Conservation (phyloP, 2,888 invertebrate species). For the Zaprionus bogoriensis region DNA sequence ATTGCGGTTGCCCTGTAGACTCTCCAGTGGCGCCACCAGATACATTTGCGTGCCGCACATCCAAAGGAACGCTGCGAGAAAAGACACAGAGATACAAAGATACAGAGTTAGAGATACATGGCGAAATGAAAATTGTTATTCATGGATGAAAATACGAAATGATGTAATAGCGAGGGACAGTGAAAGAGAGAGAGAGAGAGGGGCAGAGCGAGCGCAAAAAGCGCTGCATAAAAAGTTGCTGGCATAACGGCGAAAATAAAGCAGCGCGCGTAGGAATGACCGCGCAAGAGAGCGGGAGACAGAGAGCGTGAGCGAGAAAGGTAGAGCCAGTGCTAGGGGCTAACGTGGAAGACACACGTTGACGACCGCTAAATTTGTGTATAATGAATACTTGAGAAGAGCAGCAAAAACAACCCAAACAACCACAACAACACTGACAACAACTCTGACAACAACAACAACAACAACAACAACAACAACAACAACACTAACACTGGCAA, state of each 20-base stretch:
- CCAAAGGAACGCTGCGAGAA: constrained; percentile 63
- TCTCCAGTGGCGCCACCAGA: constrained; percentile 72
- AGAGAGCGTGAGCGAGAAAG: neutral
- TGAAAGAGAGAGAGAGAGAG: constrained; percentile 1
- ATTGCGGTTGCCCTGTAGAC: constrained; percentile 48
- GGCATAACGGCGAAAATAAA: constrained; percentile 67
- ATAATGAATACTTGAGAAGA: constrained; percentile 74
- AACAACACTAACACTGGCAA: constrained; percentile 23
- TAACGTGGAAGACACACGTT: constrained; percentile 65
- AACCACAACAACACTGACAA: constrained; percentile 22
- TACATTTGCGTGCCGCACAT: constrained; percentile 73
- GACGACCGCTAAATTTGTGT: constrained; percentile 68
- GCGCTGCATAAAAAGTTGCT: constrained; percentile 30
- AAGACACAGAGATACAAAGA: neutral
- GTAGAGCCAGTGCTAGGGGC: constrained; percentile 8
- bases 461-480: constrained; percentile 18
- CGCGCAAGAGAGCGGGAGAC: neutral
- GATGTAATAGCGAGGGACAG: constrained; percentile 57
- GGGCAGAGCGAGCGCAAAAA: constrained; percentile 15
- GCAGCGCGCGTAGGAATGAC: constrained; percentile 55
- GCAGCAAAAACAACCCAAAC: constrained; percentile 4
- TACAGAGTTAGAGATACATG: neutral
- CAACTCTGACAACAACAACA: constrained; percentile 8
- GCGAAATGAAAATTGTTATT: constrained; percentile 58
- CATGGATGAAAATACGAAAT: constrained; percentile 72